A percentile compares a stretch with the other conserved stretches of the same genome.
phyloP scores from a whole-genome alignment of 2,888 invertebrate species.

The Drepanosiphum platanoidis region DNA sequence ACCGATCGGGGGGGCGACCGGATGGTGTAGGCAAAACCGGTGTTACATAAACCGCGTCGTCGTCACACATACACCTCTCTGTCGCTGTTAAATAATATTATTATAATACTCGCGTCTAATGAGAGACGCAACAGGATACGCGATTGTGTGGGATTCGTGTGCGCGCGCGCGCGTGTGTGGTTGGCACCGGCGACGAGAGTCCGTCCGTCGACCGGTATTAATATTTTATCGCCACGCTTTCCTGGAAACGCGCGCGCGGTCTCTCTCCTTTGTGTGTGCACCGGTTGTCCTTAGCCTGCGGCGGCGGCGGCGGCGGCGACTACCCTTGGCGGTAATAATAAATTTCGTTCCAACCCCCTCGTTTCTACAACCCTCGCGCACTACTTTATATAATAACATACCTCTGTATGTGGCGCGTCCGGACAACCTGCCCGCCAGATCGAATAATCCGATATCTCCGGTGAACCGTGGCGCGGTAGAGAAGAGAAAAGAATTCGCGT shows the following conservation, averaged over 20 bases:
- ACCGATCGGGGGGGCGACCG: slow-evolving; percentile 40
- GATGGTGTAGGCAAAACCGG: slow-evolving; percentile 59
- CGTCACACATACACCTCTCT: not conserved
- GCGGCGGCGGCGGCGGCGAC: too few species aligned
- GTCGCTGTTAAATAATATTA: not conserved
- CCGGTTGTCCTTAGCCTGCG: too few species aligned
- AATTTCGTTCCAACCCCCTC: not conserved
- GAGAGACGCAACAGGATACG: slow-evolving; percentile 18
- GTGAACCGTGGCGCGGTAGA: not conserved
- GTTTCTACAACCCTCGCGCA: not conserved
- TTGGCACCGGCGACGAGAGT: slow-evolving; percentile 30
- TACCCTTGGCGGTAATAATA: too few species aligned
- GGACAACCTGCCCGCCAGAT: not conserved
- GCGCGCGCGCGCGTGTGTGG: slow-evolving; percentile 36
- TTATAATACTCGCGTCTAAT: not conserved
- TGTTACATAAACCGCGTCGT: slow-evolving; percentile 10
- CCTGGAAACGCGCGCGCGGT: slow-evolving; percentile 21
- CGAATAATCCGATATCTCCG: slow-evolving; percentile 15
- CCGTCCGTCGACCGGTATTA: slow-evolving; percentile 1
- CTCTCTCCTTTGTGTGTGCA: not conserved
- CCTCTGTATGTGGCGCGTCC: too few species aligned
- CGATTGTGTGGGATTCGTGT: slow-evolving; percentile 17
- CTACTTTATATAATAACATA: not conserved
- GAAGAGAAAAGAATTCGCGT: not conserved
- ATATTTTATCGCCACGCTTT: slow-evolving; percentile 15